Evolutionary conservation across 2,888 invertebrate genomes (phyloP), one percentile per base, ranked within the genome.

Genomic region (Pasiphila rectangulata): DNA sequence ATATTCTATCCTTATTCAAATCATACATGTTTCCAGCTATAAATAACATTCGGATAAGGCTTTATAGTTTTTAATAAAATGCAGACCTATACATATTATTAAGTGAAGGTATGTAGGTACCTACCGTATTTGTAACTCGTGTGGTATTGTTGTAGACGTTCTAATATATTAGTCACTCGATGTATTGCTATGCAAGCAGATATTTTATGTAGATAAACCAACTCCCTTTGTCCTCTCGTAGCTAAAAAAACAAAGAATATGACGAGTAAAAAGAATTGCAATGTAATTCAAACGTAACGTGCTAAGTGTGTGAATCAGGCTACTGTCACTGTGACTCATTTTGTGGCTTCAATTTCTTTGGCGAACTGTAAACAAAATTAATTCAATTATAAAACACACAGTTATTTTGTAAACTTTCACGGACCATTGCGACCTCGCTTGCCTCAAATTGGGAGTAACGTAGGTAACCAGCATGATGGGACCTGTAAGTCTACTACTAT

Each of bases 271-370:
- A 40, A 3, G 21, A 32, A 17, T 3, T 34, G 43, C 34, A 30
- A 10, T 2, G 39, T 35, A 35, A 39, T 29, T 4, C 32, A 38
- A 19, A 16, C 30, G 15, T 21, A 25, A 1, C n/a, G 25, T 9
- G 17, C 12, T n/a, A 43, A 39, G 35, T 49, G 49, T 49, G 40
- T 49, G 49, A 49, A 40, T 49, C 44, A 49, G 35, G 36, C 36
- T 49, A 40, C 47, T 29, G 24, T 40, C 24, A 29, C 24, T 24
- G 23, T 41, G 44, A 49, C 24, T 49, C 39, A 49, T 15, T 9
- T 12, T 4, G 20, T 15, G 30, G 40, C 24, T 44, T 39, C 17
- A 46, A 46, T 41, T 37, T 40, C 40, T 19, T 41, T 24, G 7
- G 15, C 30, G 36, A 36, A 43, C 20, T 43, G 5, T 35, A 15